Evolutionary conservation across 2,797 vertebrate species (phyloP), one percentile per base, ranked within the genome.

Genomic region (Sciurus vulgaris): DNA sequence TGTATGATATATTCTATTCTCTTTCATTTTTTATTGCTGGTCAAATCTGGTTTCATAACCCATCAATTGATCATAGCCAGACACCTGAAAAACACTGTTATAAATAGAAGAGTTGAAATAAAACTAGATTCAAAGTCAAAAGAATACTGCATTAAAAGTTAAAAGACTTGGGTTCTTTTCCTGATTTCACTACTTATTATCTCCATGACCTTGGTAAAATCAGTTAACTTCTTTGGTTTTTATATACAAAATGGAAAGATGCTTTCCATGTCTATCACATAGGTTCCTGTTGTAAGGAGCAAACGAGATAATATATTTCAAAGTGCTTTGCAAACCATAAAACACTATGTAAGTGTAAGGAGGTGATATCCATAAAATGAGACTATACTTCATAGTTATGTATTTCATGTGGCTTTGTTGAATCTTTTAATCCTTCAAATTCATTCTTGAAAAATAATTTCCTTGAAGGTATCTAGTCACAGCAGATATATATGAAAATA

Each of bases 311-410:
- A 97, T 88, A 69, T 93, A 91, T 94, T 96, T 95, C 74, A 91
- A 94, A 96, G 81, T 95, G 69, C 70, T 96, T 95, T 91, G 85
- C 85, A 90, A 97, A 86, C 85, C 82, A 81, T 94, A 86, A 96
- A 97, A 95, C 65, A 92, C 88, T 89, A 28, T 92, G n/a, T 85
- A 94, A 63, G 82, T 93, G 11, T 93, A 91, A 96, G 83, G 51
- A 96, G 72, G 70, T 96, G 70, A 96, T 95, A 96, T 85, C 83
- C 70, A 89, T 97, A 89, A 96, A 97, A 97, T 95, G 88, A 97
- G 41, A 93, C 91, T 94, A 61, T 96, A 92, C 59, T 93, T 97
- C 86, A 96, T 77, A 93, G 82, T 94, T 97, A 94, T 86, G 63
- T 95, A 91, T 98, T 88, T 95, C 93, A 82, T 96, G 67, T 96